Evolutionary conservation across 2,797 vertebrate genomes (phyloP), one percentile per base, ranked within the genome.

Genomic region (Salarias fasciatus): DNA sequence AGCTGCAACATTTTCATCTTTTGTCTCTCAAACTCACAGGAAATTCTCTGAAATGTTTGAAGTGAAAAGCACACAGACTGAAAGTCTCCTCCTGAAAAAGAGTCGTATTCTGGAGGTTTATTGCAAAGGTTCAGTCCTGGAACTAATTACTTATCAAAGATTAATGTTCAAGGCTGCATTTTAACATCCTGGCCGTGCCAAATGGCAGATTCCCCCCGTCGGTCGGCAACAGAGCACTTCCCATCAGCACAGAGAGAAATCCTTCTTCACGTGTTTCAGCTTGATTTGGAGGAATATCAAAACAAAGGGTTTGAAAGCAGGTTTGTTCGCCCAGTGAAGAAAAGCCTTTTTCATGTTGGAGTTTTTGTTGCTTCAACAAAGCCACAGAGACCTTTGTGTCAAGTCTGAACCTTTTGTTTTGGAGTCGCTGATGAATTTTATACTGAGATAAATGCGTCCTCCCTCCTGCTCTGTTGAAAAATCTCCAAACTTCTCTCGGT

Each of bases 381-480:
- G 28, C 63, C 52, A 11, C 53, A 13, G 48, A 70, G 44, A 63
- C 30, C 8, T 5, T 2, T 3, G 42, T 45, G 49, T 71, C 56
- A 63, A 42, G 38, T 50, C 48, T 53, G 11, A 43, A 54, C 53
- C 50, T 11, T 41, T 36, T 44, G 55, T 40, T 43, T 42, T 42
- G 49, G 35, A 30, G 30, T 57, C 40, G 35, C 44, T 28, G 53
- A 13, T 31, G 44, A 37, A 29, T 61, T 51, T 8, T 12, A 46
- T 72, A 61, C 18, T 33, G 43, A n/a, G 51, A 11, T 35, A 65
- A 72, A 43, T 18, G n/a, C 61, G 35, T 45, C 44, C 50, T 74
- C 59, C 54, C 53, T 63, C 79, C 75, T 36, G 63, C 69, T 63
- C 72, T 51, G 57, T 66, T 30, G 5, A 63, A 13, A 65, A 55